These are phyloP conservation scores for Poeciliopsis occidentalis DNA, from an alignment of 2,113 vertebrate genomes.

Conservation along the genomic window DNA sequence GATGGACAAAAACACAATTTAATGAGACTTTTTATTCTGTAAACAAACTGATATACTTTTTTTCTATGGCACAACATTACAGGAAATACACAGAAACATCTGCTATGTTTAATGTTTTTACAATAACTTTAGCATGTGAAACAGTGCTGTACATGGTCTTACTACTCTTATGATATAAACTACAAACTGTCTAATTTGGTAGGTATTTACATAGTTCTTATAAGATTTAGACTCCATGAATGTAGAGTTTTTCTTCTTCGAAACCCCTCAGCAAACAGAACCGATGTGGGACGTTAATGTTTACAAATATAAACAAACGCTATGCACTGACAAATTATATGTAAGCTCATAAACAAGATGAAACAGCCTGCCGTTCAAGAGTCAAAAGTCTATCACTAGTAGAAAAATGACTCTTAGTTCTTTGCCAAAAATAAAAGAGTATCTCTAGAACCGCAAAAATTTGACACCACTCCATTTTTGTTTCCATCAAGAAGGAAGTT, in stretches of 20 bases:
- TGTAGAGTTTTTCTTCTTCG: slow-evolving; percentile 4
- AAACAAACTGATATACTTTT: slow-evolving; percentile 59
- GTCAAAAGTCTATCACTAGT: too few relatives aligned
- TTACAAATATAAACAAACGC: slow-evolving; percentile 67
- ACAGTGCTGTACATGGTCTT: slow-evolving; percentile 50
- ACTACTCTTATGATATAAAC: slow-evolving; percentile 34
- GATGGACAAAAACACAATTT: slow-evolving; percentile 16
- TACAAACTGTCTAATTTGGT: slow-evolving; percentile 23
- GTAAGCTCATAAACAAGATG: slow-evolving; percentile 46
- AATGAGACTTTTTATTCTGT: slow-evolving; percentile 62
- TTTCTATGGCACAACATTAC: slow-evolving; percentile 63
- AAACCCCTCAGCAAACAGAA: slow-evolving; percentile 33
- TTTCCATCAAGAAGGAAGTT: too few relatives aligned
- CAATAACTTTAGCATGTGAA: slow-evolving; percentile 45
- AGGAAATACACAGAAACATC: slow-evolving; percentile 56
- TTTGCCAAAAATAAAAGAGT: too few relatives aligned
- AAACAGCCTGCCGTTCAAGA: slow-evolving; percentile 25
- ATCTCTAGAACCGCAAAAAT: too few relatives aligned
- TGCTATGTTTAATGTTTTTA: slow-evolving; percentile 50
- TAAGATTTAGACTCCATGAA: slow-evolving; percentile 18
- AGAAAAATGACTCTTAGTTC: too few relatives aligned
- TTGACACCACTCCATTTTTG: too few relatives aligned
- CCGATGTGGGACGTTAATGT: slow-evolving; percentile 38
- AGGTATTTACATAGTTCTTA: slow-evolving; percentile 40
- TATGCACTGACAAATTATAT: slow-evolving; percentile 42